Evolutionary conservation across 2,113 vertebrate species (phyloP), one percentile per base, ranked within the genome.

Genomic region (Scalopus aquaticus): DNA sequence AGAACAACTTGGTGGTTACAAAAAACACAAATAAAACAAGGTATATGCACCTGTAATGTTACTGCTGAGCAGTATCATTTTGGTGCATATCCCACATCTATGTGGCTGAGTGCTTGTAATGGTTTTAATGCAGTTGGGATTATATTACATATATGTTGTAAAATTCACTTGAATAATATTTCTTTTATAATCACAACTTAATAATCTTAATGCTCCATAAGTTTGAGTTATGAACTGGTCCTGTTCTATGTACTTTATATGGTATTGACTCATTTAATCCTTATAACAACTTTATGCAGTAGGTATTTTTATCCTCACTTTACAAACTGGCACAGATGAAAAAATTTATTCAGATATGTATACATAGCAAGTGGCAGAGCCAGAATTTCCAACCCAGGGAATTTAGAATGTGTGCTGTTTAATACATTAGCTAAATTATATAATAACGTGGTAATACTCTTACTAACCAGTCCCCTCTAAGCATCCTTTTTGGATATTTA

Each of bases 211-310:
- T 10, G 13, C 70, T 95, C 42, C 60, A 0, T 67, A 35, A 93
- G 22, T 86, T 20, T 74, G 42, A 73, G 24, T 91, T 77, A 54
- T 42, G 15, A 92, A 10, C 69, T 79, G 32, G 81, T 64, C n/a
- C 70, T 76, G 16, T 42, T 91, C 2, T 74, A 67, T 77, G 20
- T 16, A 20, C 9, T 73, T 32, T 60, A 24, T 3, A 9, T 30
- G 12, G 17, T 62, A 37, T 72, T 90, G 70, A 95, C 13, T 93
- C 49, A 89, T 46, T 69, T 94, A 93, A 83, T 88, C 15, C 39
- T 91, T 9, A 37, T 3, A 74, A 83, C 44, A 80, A 3, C 54
- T 26, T 58, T 88, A 35, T 56, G 60, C 65, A 17, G 17, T 90
- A 58, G 44, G n/a, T 78, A n/a, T 46, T 87, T 19, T 72, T 79